phyloP scores from a whole-genome alignment of 92 coral and sea anemone species.

The Siderastrea siderea region DNA sequence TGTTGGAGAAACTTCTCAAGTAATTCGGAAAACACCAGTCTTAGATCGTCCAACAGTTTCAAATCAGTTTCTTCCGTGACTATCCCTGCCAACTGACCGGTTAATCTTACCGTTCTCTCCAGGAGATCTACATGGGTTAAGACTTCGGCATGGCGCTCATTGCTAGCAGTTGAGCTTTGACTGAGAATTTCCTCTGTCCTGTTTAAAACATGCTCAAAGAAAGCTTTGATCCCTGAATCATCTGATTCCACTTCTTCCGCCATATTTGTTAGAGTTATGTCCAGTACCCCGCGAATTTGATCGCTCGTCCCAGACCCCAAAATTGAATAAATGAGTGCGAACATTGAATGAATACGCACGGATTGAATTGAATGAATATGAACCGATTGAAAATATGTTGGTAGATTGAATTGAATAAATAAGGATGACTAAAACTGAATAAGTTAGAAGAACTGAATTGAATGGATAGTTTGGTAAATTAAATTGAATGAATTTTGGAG shows the following conservation, averaged over 20 bases:
- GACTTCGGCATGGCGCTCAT: constrained; percentile 8
- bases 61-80: constrained; percentile 49
- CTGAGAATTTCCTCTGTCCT: constrained; percentile 57
- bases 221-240: constrained; percentile 19
- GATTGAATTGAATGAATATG: too few species aligned
- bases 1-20: constrained; percentile 36
- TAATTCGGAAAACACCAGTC: constrained; percentile 31
- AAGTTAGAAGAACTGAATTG: too few species aligned
- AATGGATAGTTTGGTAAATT: too few species aligned
- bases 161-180: constrained; percentile 11
- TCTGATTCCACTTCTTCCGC: background rate
- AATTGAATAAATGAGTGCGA: too few species aligned
- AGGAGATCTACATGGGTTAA: constrained; percentile 59
- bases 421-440: too few species aligned
- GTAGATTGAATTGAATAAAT: too few species aligned
- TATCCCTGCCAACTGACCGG: constrained; percentile 34
- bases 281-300: too few species aligned
- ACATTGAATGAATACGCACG: too few species aligned
- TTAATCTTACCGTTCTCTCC: constrained; percentile 57
- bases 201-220: constrained; percentile 41
- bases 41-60: constrained; percentile 44
- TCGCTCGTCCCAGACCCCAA: too few species aligned
- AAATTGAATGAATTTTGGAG: too few species aligned
- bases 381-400: too few species aligned
- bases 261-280: too few species aligned